Base-by-base conservation (phyloP, 2,888 invertebrate species). In the Trichopria drosophilae region DNA sequence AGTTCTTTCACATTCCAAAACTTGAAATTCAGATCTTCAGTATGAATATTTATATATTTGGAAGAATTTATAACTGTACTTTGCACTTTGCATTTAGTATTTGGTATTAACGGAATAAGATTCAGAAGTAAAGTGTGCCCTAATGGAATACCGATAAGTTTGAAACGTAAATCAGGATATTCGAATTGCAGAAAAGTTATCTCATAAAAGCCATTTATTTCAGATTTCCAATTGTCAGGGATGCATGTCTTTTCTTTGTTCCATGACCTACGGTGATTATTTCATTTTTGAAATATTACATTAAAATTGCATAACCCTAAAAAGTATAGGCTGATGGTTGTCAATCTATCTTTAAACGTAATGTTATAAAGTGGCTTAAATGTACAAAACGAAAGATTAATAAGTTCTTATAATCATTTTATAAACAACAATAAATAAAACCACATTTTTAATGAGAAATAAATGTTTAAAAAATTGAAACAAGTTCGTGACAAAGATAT, bases 61-160 rank as follows among this genome's bases (percentile, higher is more conserved):
- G 22, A 2, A 19, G 53, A 52, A 23, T 53, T 39, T 10, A 56
- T 41, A 13, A 47, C 16, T 4, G 34, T 29, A 3, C 46, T 40
- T 20, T 52, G 16, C 12, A 51, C 43, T 23, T 44, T 50, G 18
- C 46, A 50, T 1, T 3, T 4, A 1, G n/a, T 15, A 36, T 29
- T 42, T 15, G 35, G 12, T 20, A 46, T 37, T 24, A 10, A 40
- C 2, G 70, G 53, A n/a, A 64, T 53, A 15, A 71, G 59, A 53
- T 72, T 73, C 3, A 73, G 12, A 18, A 73, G 42, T 29, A 74
- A 31, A 24, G 58, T 59, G 46, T 75, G 72, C 1, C 73, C 72
- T 2, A 53, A 43, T n/a, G 71, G 64, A 35, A 69, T 53, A 3
- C 59, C 71, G 13, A 73, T 42, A 9, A 75, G 52, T 44, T 67